phyloP scores from a whole-genome alignment of 2,888 invertebrate species.

The Sphaerophoria rueppellii region DNA sequence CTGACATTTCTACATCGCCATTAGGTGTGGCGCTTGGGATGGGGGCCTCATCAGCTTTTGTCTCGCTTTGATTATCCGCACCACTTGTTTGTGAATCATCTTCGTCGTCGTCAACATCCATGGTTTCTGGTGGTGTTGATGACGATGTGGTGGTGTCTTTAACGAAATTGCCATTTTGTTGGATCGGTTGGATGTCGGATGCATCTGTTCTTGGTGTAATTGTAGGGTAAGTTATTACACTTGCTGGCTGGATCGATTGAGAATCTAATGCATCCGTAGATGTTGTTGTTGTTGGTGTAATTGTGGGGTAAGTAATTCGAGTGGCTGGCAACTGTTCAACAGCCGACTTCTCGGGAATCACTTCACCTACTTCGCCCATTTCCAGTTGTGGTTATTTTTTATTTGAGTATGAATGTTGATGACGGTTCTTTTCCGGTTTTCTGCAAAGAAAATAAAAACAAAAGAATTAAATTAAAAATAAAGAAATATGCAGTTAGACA shows the following conservation, averaged over 20 bases:
- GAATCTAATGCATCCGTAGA: conserved; percentile 74
- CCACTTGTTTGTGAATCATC: conserved; percentile 79
- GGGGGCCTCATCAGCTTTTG: conserved; percentile 37
- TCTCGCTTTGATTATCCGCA: conserved; percentile 65
- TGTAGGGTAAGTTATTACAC: too few relatives aligned
- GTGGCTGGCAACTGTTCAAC: conserved; percentile 58
- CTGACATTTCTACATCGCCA: conserved; percentile 57
- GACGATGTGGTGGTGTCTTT: conserved; percentile 70
- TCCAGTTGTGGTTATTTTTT: conserved; percentile 7
- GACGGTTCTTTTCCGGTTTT: background rate
- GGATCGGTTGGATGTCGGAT: too few relatives aligned
- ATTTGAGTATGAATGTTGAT: background rate
- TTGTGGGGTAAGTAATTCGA: conserved; percentile 68
- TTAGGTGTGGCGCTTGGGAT: conserved; percentile 69
- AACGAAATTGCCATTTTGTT: conserved; percentile 77
- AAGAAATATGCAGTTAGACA: too few relatives aligned
- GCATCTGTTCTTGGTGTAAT: too few relatives aligned
- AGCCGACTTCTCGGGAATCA: conserved; percentile 75
- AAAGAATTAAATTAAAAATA: background rate
- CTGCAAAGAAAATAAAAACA: background rate
- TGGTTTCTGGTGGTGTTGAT: conserved; percentile 29
- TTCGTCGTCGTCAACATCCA: conserved; percentile 70
- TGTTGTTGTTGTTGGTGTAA: conserved; percentile 22
- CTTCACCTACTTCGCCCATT: conserved; percentile 76
- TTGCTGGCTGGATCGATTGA: background rate